Evolutionary conservation across 2,113 vertebrate genomes (phyloP).

Genomic region (Labeo rohita): DNA sequence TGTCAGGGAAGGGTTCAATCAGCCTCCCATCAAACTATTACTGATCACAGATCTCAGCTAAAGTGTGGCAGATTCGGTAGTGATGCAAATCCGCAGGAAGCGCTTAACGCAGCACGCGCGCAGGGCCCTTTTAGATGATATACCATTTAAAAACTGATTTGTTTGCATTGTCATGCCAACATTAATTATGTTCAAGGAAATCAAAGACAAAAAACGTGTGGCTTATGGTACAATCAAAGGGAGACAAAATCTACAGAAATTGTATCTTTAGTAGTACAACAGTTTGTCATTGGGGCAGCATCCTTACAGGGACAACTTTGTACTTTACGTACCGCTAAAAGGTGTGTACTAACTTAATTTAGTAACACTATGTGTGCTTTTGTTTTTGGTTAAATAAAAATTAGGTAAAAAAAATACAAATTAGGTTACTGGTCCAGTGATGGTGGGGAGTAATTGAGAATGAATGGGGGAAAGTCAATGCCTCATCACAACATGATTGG

Average conservation of each 20-base stretch:
- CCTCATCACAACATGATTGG: too few species aligned
- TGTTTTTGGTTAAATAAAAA: too few species aligned
- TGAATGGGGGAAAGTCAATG: too few species aligned
- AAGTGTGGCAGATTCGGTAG: constrained; percentile 26
- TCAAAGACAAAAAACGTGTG: not conserved
- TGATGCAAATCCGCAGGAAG: not conserved
- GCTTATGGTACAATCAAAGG: not conserved
- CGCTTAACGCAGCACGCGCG: not conserved
- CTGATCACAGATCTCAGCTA: constrained; percentile 70
- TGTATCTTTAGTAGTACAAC: not conserved
- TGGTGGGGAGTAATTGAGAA: too few species aligned
- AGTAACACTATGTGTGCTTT: too few species aligned
- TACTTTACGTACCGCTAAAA: not conserved
- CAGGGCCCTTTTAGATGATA: not conserved
- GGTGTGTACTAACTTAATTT: not conserved
- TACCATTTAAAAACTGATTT: constrained; percentile 28
- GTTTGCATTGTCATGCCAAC: not conserved
- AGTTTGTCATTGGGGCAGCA: not conserved
- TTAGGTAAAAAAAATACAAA: too few species aligned
- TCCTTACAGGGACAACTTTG: not conserved
- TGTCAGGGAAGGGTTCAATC: constrained; percentile 36
- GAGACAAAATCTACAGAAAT: not conserved
- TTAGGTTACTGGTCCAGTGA: too few species aligned
- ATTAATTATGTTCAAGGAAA: not conserved
- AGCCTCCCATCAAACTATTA: constrained; percentile 79